These are phyloP conservation scores for Marisa cornuarietis DNA, from an alignment of 1,140 invertebrate genomes.

Conservation along the genomic window DNA sequence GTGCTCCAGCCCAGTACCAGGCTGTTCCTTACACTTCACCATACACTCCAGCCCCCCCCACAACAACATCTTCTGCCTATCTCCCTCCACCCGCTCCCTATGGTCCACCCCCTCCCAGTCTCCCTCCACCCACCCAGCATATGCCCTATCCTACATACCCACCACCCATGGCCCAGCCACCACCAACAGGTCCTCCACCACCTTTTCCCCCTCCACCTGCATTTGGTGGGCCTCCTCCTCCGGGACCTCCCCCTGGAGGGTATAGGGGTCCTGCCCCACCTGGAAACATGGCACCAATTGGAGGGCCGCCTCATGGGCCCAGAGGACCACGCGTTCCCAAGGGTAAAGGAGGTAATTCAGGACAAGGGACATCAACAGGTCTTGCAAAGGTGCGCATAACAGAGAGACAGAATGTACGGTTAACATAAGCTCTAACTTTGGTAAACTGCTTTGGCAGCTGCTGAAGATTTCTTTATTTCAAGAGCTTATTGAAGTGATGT, in stretches of 20 bases:
- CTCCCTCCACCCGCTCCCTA: slow-evolving; percentile 20
- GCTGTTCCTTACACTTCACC: slow-evolving; percentile 7
- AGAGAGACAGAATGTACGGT: neutral
- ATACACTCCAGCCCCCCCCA: slow-evolving; percentile 11
- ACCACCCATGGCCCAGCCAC: slow-evolving; percentile 13
- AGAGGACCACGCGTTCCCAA: neutral
- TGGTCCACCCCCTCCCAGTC: slow-evolving; percentile 7
- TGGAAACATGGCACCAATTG: slow-evolving; percentile 9
- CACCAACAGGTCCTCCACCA: slow-evolving; percentile 13
- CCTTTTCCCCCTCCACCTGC: slow-evolving; percentile 13
- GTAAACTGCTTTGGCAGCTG: neutral
- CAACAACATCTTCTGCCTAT: slow-evolving; percentile 13
- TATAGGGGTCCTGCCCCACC: slow-evolving; percentile 21
- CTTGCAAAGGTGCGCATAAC: neutral
- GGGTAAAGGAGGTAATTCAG: slow-evolving; percentile 3
- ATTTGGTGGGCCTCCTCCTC: slow-evolving; percentile 26
- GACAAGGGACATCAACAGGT: slow-evolving; percentile 2
- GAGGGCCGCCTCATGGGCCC: slow-evolving; percentile 11
- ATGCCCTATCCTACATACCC: slow-evolving; percentile 14
- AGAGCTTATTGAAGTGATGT: neutral
- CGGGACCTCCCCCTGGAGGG: slow-evolving; percentile 15
- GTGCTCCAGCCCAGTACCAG: slow-evolving; percentile 26
- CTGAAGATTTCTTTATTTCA: neutral
- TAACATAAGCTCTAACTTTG: neutral
- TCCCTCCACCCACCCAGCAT: neutral